Base-by-base conservation (phyloP, 2,888 invertebrate genomes). In the Callyntrura sp. region DNA sequence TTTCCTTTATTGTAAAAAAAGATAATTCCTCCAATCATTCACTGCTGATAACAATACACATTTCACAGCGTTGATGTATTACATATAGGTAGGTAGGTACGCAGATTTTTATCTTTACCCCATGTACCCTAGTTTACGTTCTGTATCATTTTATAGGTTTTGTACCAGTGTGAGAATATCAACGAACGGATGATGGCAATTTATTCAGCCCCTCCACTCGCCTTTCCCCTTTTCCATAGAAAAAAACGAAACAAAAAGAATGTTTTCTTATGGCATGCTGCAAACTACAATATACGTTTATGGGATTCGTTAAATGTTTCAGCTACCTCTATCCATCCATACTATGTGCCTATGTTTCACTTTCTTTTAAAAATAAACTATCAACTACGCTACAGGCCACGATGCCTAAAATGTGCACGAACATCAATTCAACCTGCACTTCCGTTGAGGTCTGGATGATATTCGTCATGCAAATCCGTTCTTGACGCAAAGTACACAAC, bases 381-480 rank as follows among this genome's bases (percentile, higher is more conserved):
- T 20, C 48, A 48, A 35, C 35, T 35, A 11, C 12, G 62, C 5
- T 12, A n/a, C 11, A 62, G 23, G 51, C 76, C 20, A 76, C 17
- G 51, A 0, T n/a, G n/a, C n/a, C n/a, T n/a, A n/a, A 25, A 14
- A 25, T 48, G 48, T 6, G 23, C 23, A 12, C 51, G 48, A 11
- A n/a, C 70, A n/a, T 48, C 45, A 9, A 12, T 9, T 9, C 12
- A 14, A 23, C 0, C 23, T 0, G 12, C 11, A 76, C 76, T 76
- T 76, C 76, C 76, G 76, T 51, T 70, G 48, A 35, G 43, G 43
- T 68, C 68, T 68, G 68, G 68, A 68, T 68, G 68, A 68, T 51
- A 51, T 51, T 76, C 23, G 76, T 76, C 76, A 76, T 76, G 76
- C 76, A 76, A 76, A 51, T 14, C 14, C 45, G 9, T 51, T 48